phyloP scores from a whole-genome alignment of 2,113 vertebrate genomes.

The Labeo catla region DNA sequence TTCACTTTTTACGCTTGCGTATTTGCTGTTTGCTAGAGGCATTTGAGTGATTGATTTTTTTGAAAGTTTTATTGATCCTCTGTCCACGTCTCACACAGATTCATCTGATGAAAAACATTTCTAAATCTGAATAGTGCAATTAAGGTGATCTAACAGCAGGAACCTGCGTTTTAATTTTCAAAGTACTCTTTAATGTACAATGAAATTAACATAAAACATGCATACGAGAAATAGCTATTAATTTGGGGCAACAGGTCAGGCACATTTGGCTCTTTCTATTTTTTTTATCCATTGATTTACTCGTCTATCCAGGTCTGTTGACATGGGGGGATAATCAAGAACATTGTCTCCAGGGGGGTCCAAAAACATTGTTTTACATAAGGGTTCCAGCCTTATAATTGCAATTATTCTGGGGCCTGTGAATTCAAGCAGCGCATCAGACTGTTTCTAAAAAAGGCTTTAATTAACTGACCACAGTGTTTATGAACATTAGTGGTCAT shows the following conservation, averaged over 20 bases:
- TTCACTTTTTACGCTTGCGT: background rate
- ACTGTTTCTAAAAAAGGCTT: background rate
- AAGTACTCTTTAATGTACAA: background rate
- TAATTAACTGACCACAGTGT: too few species aligned
- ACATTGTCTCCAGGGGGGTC: background rate
- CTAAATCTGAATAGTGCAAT: background rate
- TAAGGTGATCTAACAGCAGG: too few species aligned
- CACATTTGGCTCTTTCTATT: background rate
- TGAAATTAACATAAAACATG: background rate
- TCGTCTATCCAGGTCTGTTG: background rate
- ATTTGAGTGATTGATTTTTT: slow-evolving; percentile 5
- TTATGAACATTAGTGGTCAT: too few species aligned
- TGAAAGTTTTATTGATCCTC: background rate
- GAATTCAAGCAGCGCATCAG: background rate
- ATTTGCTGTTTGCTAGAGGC: background rate
- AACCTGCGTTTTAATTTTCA: too few species aligned
- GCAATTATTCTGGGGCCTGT: background rate
- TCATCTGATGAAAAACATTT: background rate
- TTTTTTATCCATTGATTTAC: background rate
- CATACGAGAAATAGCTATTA: background rate
- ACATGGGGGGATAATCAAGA: background rate
- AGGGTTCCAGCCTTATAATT: background rate
- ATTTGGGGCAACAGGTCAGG: background rate
- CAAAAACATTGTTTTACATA: slow-evolving; percentile 2
- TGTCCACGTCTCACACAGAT: background rate